Evolutionary conservation across 2,797 vertebrate species (phyloP).

Genomic region (Pyrocephalus nanus): DNA sequence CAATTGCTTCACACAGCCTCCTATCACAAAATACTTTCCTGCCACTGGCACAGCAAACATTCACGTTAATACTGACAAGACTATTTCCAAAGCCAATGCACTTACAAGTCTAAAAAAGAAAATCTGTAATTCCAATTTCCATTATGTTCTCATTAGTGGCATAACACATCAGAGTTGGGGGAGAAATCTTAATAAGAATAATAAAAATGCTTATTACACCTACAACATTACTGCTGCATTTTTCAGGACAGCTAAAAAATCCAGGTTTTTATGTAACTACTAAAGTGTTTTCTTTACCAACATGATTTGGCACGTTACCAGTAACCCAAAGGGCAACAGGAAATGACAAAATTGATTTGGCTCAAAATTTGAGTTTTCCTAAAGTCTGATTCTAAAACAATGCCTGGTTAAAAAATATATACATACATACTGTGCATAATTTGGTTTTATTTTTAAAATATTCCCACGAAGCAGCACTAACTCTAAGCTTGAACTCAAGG

Average conservation of each 20-base stretch:
- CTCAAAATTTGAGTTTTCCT: conserved; percentile 7
- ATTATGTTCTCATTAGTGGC: conserved; percentile 18
- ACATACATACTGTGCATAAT: not conserved
- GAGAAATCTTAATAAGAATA: not conserved
- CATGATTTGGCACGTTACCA: not conserved
- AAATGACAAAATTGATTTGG: conserved; percentile 16
- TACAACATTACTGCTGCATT: not conserved
- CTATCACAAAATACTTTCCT: not conserved
- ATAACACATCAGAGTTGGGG: not conserved
- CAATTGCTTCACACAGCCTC: conserved; percentile 15
- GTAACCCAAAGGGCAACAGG: conserved; percentile 28
- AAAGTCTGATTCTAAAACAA: not conserved
- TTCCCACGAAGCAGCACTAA: not conserved
- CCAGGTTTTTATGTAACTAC: not conserved
- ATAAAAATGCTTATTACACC: not conserved
- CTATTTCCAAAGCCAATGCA: not conserved
- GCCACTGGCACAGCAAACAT: not conserved
- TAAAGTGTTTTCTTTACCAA: not conserved
- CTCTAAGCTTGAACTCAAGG: not conserved
- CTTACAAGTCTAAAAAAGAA: not conserved
- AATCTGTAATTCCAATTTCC: not conserved
- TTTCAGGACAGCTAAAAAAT: not conserved
- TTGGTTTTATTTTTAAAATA: not conserved
- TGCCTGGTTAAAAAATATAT: not conserved
- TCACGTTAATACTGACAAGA: not conserved